Evolutionary conservation across 1,140 invertebrate genomes (phyloP).

Genomic region (Drosophila lacertosa): DNA sequence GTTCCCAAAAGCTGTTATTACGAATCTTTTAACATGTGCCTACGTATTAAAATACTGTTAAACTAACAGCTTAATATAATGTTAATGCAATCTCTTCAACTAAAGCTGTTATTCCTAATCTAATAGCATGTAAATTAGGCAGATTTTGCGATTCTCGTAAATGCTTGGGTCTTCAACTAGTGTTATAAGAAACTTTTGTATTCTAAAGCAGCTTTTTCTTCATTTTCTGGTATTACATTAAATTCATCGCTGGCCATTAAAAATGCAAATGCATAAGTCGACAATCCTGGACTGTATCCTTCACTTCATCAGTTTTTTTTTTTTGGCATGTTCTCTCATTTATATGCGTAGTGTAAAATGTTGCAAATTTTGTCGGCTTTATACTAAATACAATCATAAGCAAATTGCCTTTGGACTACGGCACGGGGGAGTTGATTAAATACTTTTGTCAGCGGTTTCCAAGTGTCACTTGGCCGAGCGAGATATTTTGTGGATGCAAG

Average conservation of each 20-base stretch:
- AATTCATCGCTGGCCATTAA: constrained; percentile 56
- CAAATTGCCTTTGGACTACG: constrained; percentile 28
- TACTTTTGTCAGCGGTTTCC: constrained; percentile 49
- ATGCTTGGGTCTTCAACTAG: background rate
- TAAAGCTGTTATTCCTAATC: background rate
- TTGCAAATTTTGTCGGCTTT: background rate
- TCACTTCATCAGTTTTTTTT: constrained; percentile 55
- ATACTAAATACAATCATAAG: constrained; percentile 23
- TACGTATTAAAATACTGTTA: too few relatives aligned
- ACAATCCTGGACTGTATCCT: constrained; percentile 10
- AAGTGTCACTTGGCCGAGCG: constrained; percentile 36
- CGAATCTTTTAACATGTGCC: too few relatives aligned
- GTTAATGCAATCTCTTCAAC: too few relatives aligned
- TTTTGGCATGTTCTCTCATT: constrained; percentile 33
- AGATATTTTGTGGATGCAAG: constrained; percentile 9
- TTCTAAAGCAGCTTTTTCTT: too few relatives aligned
- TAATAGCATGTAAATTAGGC: background rate
- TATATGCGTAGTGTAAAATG: constrained; percentile 57
- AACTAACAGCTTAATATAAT: too few relatives aligned
- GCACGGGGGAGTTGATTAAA: constrained; percentile 66
- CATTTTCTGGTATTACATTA: constrained; percentile 37
- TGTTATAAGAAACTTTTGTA: constrained; percentile 21
- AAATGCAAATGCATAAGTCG: constrained; percentile 54
- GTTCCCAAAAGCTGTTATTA: too few relatives aligned
- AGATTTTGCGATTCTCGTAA: background rate